These are phyloP conservation scores for Erebia ligea DNA, from an alignment of 2,888 invertebrate genomes.

Conservation along the genomic window DNA sequence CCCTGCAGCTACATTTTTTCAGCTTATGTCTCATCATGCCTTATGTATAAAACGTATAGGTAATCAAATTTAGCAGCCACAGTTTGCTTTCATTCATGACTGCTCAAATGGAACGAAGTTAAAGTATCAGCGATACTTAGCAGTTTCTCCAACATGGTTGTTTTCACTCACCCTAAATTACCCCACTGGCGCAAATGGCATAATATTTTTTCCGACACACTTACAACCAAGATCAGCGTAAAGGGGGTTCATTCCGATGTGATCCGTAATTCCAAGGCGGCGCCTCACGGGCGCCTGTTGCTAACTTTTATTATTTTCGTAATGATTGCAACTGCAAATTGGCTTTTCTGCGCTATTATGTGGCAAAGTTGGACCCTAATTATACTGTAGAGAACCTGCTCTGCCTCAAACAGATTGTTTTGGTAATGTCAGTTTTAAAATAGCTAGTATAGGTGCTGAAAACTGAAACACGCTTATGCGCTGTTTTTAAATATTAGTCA, in stretches of 20 bases:
- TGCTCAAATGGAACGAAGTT: background rate
- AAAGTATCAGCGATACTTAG: background rate
- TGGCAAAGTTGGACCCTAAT: conserved; percentile 23
- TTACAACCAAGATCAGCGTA: conserved; percentile 55
- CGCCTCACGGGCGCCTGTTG: conserved; percentile 65
- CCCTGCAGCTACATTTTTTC: too few relatives aligned
- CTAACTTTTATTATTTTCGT: conserved; percentile 78
- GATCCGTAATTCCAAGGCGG: conserved; percentile 53
- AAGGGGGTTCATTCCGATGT: conserved; percentile 48
- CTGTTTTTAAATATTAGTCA: background rate
- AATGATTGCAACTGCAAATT: conserved; percentile 44
- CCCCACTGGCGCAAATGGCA: background rate
- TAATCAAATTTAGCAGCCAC: background rate
- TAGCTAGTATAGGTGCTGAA: background rate
- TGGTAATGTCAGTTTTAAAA: conserved; percentile 17
- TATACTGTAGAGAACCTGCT: conserved; percentile 19
- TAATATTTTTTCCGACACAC: conserved; percentile 50
- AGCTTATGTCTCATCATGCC: too few relatives aligned
- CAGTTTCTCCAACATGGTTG: background rate
- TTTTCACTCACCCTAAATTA: background rate
- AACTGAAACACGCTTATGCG: background rate
- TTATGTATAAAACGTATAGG: background rate
- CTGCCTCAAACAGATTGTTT: conserved; percentile 2
- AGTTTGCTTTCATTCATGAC: background rate
- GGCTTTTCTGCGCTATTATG: conserved; percentile 53